Conservation (phyloP, 2,797 vertebrate genomes). For the Morelia viridis region DNA sequence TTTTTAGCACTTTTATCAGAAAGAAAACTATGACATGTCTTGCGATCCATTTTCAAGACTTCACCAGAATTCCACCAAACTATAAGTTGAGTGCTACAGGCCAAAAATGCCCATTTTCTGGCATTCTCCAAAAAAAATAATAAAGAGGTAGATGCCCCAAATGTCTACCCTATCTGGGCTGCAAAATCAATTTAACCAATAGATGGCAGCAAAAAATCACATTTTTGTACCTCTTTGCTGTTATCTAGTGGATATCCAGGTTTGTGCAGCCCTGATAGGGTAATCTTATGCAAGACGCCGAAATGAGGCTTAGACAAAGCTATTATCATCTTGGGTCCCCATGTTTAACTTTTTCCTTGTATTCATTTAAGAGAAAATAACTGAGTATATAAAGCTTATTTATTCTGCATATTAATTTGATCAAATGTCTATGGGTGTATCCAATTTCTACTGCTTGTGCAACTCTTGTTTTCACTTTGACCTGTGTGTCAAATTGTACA, state of each 20-base stretch:
- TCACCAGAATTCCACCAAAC: background rate
- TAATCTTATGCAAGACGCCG: no score
- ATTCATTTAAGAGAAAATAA: background rate
- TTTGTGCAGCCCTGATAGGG: no score
- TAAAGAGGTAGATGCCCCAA: background rate
- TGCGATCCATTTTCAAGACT: constrained; percentile 13
- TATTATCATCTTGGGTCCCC: background rate
- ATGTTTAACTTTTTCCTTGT: background rate
- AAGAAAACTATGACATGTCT: background rate
- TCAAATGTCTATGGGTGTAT: background rate
- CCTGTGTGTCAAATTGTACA: background rate
- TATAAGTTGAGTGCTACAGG: background rate
- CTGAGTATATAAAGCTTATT: no score
- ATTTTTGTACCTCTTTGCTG: background rate
- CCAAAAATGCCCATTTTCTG: background rate
- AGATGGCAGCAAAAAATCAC: background rate
- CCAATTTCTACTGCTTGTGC: background rate
- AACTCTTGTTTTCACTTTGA: background rate
- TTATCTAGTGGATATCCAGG: background rate
- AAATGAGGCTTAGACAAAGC: no score
- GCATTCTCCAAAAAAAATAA: background rate
- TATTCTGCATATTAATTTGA: background rate
- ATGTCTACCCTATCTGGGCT: background rate
- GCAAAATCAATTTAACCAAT: background rate
- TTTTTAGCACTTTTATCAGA: constrained; percentile 31